These are phyloP conservation scores for Platalea minor DNA, from an alignment of 2,797 vertebrate species.

Conservation along the genomic window DNA sequence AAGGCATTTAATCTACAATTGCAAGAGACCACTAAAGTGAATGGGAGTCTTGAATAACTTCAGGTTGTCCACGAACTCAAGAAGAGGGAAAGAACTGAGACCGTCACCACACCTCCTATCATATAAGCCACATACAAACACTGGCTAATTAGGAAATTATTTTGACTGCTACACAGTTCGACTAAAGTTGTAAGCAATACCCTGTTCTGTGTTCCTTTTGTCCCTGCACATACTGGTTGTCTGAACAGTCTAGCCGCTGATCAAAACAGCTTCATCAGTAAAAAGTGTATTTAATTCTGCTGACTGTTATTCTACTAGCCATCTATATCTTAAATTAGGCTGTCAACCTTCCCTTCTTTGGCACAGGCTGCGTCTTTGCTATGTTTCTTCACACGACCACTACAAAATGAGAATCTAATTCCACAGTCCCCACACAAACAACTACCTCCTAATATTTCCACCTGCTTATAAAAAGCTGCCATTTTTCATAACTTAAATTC, in stretches of 20 bases:
- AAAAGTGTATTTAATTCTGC: not conserved
- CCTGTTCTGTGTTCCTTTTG: not conserved
- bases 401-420: not conserved
- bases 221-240: not conserved
- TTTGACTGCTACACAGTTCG: not conserved
- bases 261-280: not conserved
- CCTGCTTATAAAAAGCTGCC: not conserved
- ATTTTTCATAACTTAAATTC: not conserved
- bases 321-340: not conserved
- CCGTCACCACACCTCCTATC: not conserved
- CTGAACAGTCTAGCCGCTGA: not conserved
- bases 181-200: not conserved
- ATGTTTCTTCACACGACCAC: not conserved
- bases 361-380: not conserved
- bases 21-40: not conserved
- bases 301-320: not conserved
- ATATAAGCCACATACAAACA: not conserved
- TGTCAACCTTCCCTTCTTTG: not conserved
- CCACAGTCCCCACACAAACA: not conserved
- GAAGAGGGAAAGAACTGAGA: not conserved
- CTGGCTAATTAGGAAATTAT: not conserved
- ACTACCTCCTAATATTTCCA: not conserved
- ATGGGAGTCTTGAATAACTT: not conserved
- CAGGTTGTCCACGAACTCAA: not conserved
- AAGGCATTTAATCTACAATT: not conserved